Evolutionary conservation across 2,797 vertebrate species (phyloP).

Genomic region (Malacoctenus gilli): DNA sequence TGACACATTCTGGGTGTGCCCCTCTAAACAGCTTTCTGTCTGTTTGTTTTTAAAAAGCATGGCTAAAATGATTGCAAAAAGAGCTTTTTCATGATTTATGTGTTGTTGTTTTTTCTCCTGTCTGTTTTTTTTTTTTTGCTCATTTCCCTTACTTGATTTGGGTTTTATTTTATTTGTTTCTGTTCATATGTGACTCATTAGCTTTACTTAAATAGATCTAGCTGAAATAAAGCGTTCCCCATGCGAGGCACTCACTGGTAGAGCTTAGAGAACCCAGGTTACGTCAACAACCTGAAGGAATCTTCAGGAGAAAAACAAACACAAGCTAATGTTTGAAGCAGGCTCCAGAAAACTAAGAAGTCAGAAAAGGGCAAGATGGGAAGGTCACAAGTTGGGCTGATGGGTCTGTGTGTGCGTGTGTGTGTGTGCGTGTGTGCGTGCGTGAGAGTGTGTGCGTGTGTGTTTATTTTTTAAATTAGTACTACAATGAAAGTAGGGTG

Average conservation of each 20-base stretch:
- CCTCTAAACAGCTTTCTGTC: constrained; percentile 75
- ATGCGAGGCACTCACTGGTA: no score
- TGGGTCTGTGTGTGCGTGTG: constrained; percentile 54
- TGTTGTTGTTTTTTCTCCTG: constrained; percentile 48
- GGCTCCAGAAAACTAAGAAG: constrained; percentile 36
- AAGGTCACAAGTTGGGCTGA: constrained; percentile 61
- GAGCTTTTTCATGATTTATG: constrained; percentile 77
- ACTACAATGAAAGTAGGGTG: constrained; percentile 77
- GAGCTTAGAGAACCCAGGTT: no score
- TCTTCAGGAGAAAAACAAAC: constrained; percentile 57
- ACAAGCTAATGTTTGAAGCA: constrained; percentile 55
- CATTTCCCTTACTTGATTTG: constrained; percentile 64
- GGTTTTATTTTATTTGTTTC: constrained; percentile 40
- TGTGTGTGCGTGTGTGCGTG: constrained; percentile 38
- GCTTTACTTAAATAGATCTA: constrained; percentile 56
- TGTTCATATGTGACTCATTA: constrained; percentile 70
- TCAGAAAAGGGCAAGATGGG: constrained; percentile 52
- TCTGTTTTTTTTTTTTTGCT: constrained; percentile 48
- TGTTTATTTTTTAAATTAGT: constrained; percentile 58
- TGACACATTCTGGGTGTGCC: constrained; percentile 88
- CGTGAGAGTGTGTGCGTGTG: constrained; percentile 37
- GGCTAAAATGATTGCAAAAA: constrained; percentile 81
- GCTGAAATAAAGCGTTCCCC: constrained; percentile 39
- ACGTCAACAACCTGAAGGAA: constrained; percentile 51
- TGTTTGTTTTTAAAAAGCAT: constrained; percentile 73